Base-by-base conservation (phyloP, 2,797 vertebrate species). In the Apogon hyalosoma region DNA sequence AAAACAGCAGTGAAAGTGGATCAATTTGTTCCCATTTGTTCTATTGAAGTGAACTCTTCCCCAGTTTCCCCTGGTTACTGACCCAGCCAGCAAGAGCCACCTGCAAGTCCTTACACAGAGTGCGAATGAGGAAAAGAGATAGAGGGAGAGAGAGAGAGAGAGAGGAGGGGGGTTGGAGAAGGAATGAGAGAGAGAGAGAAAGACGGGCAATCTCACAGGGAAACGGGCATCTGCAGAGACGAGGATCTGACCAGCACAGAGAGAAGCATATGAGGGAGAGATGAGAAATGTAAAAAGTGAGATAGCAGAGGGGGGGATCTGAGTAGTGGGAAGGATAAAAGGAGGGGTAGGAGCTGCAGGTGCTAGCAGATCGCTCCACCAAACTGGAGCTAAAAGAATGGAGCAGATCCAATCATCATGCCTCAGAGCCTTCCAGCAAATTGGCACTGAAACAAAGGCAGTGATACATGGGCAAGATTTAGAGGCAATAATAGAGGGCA, bases 31-130 rank as follows among this genome's bases (percentile, higher is more conserved):
- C 84, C 80, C 83, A 86, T 90, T 89, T 84, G 83, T 88, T 87
- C 85, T 79, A 77, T 69, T 86, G 83, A 85, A 89, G 79, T 92
- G 90, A 92, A 91, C 90, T 92, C 89, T 92, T 90, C 86, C 90
- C 91, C 86, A 91, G 86, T 92, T 92, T 85, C 77, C 90, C 83
- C 88, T 88, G 83, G 88, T 90, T 90, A 88, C 87, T 90, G 83
- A 90, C 86, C 88, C 85, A 84, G 89, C 77, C 84, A 84, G 85
- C 77, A 45, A 87, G 64, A 86, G 80, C 88, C 91, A 92, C 90
- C 91, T 92, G 91, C 90, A 90, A 88, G 84, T 81, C 84, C 88
- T 89, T 82, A 80, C 71, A 80, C 65, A 84, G 57, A 75, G 63
- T 48, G 71, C 24, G 41, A 18, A 51, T 14, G 47, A 9, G 43